Conservation (phyloP, 2,888 invertebrate species). For the Exocentrus adspersus region DNA sequence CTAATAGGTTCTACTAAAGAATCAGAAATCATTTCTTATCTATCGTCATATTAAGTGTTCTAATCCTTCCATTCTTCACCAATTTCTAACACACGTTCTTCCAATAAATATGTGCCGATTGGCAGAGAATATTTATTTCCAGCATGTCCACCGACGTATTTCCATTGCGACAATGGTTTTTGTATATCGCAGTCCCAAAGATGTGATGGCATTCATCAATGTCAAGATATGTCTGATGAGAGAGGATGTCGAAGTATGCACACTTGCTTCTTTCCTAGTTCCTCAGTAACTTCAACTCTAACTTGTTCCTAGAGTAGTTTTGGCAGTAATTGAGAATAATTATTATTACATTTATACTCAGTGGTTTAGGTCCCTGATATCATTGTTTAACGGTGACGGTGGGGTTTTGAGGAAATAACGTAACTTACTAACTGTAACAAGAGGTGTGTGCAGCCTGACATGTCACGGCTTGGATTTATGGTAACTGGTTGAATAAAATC, state of each 20-base stretch:
- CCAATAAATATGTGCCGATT: slow-evolving; percentile 2
- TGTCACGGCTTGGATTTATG: no score
- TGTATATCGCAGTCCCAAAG: slow-evolving; percentile 67
- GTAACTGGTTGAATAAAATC: no score
- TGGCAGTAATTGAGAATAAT: slow-evolving; percentile 1
- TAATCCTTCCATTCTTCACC: slow-evolving; percentile 36
- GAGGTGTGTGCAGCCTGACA: no score
- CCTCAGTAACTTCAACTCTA: slow-evolving; percentile 1
- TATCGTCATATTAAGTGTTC: slow-evolving; percentile 29
- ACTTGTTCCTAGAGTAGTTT: slow-evolving; percentile 2
- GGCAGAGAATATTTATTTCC: slow-evolving; percentile 46
- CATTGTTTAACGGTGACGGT: slow-evolving; percentile 10
- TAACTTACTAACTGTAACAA: slow-evolving; percentile 14
- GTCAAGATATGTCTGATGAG: slow-evolving; percentile 75
- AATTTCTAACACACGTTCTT: slow-evolving; percentile 25
- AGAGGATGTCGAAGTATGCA: slow-evolving; percentile 54
- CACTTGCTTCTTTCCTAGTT: slow-evolving; percentile 19
- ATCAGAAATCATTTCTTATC: not conserved
- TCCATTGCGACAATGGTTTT: slow-evolving; percentile 67
- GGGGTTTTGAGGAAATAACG: slow-evolving; percentile 23
- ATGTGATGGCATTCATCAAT: slow-evolving; percentile 70
- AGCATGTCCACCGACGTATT: slow-evolving; percentile 55
- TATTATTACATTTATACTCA: not conserved
- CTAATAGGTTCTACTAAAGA: not conserved
- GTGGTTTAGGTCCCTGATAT: not conserved